Percentiles rank a stretch among this genome's conserved stretches.
Evolutionary conservation across 2,113 vertebrate genomes (phyloP).

Genomic region (Grallaria varia): DNA sequence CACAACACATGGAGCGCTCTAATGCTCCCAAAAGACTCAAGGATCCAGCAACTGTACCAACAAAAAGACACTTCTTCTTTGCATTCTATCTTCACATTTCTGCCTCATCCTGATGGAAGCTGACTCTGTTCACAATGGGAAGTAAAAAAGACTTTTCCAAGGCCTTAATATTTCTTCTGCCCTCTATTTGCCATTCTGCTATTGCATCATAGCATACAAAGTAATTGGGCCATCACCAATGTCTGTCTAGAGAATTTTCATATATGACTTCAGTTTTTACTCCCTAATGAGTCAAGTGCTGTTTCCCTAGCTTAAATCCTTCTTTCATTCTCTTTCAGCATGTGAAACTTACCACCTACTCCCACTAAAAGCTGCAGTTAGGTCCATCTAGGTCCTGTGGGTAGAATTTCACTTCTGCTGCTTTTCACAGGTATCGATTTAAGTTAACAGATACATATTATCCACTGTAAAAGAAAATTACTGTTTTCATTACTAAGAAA

Average conservation of each 20-base stretch:
- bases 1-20: neutral
- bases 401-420: neutral
- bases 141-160: neutral
- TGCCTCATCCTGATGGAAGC: neutral
- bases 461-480: conserved; percentile 13
- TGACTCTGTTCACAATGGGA: neutral
- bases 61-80: neutral
- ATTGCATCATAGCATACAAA: neutral
- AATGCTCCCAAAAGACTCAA: neutral
- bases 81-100: neutral
- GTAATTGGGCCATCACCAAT: neutral
- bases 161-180: neutral
- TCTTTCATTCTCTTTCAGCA: neutral
- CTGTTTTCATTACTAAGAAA: conserved; percentile 23
- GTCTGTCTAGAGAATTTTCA: neutral
- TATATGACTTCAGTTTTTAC: neutral
- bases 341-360: neutral
- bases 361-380: neutral
- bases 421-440: neutral
- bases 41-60: neutral
- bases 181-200: neutral
- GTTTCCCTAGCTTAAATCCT: neutral
- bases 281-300: neutral
- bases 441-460: neutral
- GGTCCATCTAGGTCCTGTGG: neutral